Conservation (phyloP, 1,140 invertebrate species). For the Drosophila trapezifrons region DNA sequence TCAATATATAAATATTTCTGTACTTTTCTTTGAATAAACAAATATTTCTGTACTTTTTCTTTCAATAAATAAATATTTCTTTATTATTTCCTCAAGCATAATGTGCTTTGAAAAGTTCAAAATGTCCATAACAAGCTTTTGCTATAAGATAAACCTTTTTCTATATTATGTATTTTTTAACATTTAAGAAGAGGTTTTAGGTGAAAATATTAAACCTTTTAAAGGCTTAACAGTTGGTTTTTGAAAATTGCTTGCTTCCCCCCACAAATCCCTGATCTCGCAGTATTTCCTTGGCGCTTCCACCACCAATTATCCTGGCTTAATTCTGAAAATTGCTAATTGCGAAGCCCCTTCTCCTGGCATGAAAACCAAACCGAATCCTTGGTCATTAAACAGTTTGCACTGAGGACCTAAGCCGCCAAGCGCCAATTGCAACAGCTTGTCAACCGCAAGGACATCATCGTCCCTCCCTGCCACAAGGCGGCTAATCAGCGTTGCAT, state of each 20-base stretch:
- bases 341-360: background rate
- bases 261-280: no score
- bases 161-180: background rate
- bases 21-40: background rate
- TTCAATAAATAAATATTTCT: background rate
- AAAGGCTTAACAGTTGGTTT: no score
- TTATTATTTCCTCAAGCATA: background rate
- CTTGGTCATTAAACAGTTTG: constrained; percentile 23
- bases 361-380: background rate
- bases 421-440: constrained; percentile 70
- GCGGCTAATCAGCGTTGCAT: constrained; percentile 72
- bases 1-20: no score
- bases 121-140: no score
- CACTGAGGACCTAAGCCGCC: constrained; percentile 14
- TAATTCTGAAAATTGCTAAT: background rate
- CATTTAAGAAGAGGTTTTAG: no score
- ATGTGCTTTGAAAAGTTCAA: background rate
- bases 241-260: no score
- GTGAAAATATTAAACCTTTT: background rate
- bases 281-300: no score
- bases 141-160: no score
- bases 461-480: background rate
- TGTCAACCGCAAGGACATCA: constrained; percentile 54
- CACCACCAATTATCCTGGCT: background rate
- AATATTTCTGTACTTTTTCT: no score